Base-by-base conservation (phyloP, 2,797 vertebrate genomes). In the Lagocephalus sceleratus region DNA sequence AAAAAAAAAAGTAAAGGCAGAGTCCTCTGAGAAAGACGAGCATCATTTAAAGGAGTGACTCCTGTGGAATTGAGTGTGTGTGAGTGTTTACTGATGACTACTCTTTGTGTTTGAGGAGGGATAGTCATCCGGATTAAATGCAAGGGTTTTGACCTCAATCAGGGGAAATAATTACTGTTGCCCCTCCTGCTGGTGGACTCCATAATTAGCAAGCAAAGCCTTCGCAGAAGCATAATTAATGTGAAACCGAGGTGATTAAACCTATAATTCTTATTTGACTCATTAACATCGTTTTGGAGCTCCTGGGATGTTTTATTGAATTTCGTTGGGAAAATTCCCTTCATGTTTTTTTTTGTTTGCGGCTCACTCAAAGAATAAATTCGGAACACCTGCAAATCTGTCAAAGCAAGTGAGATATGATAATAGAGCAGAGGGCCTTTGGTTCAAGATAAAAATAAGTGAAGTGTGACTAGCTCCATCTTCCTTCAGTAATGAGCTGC, bases 131-230 rank as follows among this genome's bases (percentile, higher is more conserved):
- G 79, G 83, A 83, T 83, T 86, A 85, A 86, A 78, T 69, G 60
- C 64, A 60, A 70, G 55, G 84, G 84, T 73, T 78, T 47, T 85
- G 87, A 88, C 87, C 87, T 82, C 87, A 88, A 88, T 90, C 81
- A 88, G 61, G 63, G 32, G 58, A 84, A 82, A 82, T 87, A 88
- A 90, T 90, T 86, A 84, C 75, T 77, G 71, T 74, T 77, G 71
- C 73, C 54, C 71, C 73, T 78, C 66, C 73, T 76, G 60, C 68
- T 78, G 75, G 68, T 64, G 64, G 66, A 69, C 68, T 82, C 64
- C 56, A 60, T 89, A 84, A 89, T 88, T 85, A 81, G 81, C 81
- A 73, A 57, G 71, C 63, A 73, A 75, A 73, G 49, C 79, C 54
- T 53, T 50, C 51, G 66, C 66, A 65, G 65, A 83, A 70, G 68